Conservation (phyloP, 2,888 invertebrate genomes). For the Calliopum simillimum region DNA sequence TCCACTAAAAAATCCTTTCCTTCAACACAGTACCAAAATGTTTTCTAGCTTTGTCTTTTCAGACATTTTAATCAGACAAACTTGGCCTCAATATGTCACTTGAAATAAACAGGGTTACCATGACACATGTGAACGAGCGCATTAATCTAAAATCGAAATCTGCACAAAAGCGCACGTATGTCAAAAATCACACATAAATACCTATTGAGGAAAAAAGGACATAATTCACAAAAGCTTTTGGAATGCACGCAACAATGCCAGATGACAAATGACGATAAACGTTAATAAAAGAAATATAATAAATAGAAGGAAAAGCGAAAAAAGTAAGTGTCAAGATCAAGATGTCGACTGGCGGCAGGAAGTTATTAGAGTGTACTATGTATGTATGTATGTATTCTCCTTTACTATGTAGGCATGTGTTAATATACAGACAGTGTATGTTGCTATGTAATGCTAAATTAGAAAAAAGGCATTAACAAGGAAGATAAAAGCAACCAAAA, state of each 20-base stretch:
- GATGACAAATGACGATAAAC: conserved; percentile 31
- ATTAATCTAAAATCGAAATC: conserved; percentile 40
- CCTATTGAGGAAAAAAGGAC: conserved; percentile 25
- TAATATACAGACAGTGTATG: too few relatives aligned
- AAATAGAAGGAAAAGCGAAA: conserved; percentile 27
- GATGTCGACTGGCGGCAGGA: conserved; percentile 22
- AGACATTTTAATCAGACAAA: neutral
- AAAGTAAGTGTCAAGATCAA: conserved; percentile 39
- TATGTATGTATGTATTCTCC: neutral
- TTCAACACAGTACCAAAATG: neutral
- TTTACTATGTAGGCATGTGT: neutral
- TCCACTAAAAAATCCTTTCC: too few relatives aligned
- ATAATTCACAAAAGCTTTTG: conserved; percentile 45
- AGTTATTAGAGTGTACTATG: neutral
- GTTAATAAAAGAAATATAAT: conserved; percentile 1
- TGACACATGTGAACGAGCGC: neutral
- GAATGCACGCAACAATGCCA: conserved; percentile 41
- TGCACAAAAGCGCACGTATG: conserved; percentile 27
- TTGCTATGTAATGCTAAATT: too few relatives aligned
- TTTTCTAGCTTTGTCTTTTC: neutral
- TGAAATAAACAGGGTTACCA: neutral
- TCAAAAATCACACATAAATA: conserved; percentile 27
- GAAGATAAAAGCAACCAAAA: too few relatives aligned
- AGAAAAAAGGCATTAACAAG: too few relatives aligned
- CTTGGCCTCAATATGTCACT: neutral